Percentiles rank a stretch among this genome's conserved stretches.
Evolutionary conservation across 2,113 vertebrate species (phyloP).

Genomic region (Myotis davidii): DNA sequence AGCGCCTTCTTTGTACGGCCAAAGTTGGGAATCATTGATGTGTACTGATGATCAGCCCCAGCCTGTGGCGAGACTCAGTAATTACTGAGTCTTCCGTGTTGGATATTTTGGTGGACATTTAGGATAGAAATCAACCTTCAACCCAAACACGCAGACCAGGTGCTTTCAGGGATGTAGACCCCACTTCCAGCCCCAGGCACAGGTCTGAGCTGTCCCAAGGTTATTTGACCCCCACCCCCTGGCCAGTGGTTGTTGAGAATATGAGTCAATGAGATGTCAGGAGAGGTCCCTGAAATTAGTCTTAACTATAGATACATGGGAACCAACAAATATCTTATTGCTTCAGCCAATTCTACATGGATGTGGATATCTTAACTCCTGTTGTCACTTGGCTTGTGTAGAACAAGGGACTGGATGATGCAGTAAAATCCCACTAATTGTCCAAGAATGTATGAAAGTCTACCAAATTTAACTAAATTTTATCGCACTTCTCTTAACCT

Average conservation of each 20-base stretch:
- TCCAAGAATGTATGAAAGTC: neutral
- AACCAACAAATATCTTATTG: neutral
- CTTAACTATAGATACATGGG: neutral
- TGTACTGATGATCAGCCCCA: neutral
- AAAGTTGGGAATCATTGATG: neutral
- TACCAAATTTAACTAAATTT: neutral
- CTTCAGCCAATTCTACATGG: neutral
- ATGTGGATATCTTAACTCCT: neutral
- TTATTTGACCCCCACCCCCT: neutral
- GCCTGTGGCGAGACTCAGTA: neutral
- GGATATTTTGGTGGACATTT: neutral
- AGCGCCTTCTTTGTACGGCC: neutral
- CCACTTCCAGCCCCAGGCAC: neutral
- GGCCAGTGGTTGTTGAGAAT: neutral
- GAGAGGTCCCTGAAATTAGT: neutral
- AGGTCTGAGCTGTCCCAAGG: neutral
- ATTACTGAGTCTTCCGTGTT: neutral
- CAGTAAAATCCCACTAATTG: neutral
- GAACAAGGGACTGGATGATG: neutral
- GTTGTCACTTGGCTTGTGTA: neutral
- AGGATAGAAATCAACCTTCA: neutral
- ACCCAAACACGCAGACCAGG: neutral
- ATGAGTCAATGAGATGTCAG: neutral
- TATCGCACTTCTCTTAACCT: neutral
- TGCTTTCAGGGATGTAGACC: neutral